A percentile compares a stretch with the other conserved stretches of the same genome.
These are phyloP conservation scores for Epistrophella euchroma DNA, from an alignment of 2,888 invertebrate species.

Conservation along the genomic window DNA sequence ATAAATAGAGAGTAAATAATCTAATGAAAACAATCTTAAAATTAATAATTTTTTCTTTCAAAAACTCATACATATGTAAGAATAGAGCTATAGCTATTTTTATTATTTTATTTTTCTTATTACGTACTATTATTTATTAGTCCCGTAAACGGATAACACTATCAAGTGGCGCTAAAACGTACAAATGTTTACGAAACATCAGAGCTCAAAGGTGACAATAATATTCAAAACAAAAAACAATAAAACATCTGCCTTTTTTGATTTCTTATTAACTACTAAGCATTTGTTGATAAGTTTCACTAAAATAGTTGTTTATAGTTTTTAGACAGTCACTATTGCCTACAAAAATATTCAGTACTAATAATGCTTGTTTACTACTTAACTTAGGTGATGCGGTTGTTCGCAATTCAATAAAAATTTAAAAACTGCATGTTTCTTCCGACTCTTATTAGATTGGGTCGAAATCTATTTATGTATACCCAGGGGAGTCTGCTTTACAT, in stretches of 20 bases:
- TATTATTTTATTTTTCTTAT: not conserved
- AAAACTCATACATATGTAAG: not conserved
- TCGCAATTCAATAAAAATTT: too few relatives aligned
- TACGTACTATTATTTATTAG: too few relatives aligned
- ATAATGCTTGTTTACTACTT: too few relatives aligned
- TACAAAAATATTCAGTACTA: too few relatives aligned
- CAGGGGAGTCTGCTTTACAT: too few relatives aligned
- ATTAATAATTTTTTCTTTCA: not conserved
- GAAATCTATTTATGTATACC: too few relatives aligned
- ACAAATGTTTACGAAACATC: not conserved
- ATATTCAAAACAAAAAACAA: not conserved
- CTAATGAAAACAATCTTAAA: not conserved
- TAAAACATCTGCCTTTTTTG: not conserved
- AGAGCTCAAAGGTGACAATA: too few relatives aligned
- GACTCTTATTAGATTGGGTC: too few relatives aligned
- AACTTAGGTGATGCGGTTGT: too few relatives aligned
- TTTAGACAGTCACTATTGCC: not conserved
- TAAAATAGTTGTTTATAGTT: not conserved
- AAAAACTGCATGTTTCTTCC: too few relatives aligned
- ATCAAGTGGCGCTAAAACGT: not conserved
- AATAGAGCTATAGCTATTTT: not conserved
- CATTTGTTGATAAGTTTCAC: not conserved
- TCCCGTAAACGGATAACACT: not conserved
- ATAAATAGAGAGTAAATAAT: too few relatives aligned
- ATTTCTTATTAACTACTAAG: not conserved